These are phyloP conservation scores for Eudasyphora cyanicolor DNA, from an alignment of 2,888 invertebrate genomes.

Conservation along the genomic window DNA sequence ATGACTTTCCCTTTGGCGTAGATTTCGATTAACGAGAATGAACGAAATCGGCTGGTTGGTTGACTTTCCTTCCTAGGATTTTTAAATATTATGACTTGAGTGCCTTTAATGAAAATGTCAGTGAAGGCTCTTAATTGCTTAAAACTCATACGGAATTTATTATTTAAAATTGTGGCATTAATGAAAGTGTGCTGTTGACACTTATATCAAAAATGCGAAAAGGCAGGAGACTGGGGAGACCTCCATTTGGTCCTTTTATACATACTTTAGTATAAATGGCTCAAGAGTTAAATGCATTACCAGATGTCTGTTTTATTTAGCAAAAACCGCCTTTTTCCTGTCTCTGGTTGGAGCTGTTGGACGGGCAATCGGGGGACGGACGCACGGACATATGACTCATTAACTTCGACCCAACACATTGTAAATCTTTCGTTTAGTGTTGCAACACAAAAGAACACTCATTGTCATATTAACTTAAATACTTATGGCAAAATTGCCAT, in stretches of 20 bases:
- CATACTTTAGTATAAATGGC: background rate
- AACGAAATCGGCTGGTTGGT: background rate
- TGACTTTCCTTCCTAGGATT: too few relatives aligned
- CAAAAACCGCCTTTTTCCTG: background rate
- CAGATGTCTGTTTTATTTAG: background rate
- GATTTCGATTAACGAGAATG: background rate
- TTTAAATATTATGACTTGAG: background rate
- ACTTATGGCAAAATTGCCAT: background rate
- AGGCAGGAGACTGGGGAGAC: background rate
- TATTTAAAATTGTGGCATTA: background rate
- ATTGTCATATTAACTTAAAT: constrained; percentile 11
- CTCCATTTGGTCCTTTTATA: background rate
- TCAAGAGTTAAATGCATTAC: background rate
- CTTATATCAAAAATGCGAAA: background rate
- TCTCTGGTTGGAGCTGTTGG: background rate
- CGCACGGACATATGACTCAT: constrained; percentile 2
- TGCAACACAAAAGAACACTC: background rate
- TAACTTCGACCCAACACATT: background rate
- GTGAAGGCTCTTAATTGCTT: constrained; percentile 2
- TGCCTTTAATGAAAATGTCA: constrained; percentile 9
- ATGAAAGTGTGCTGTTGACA: background rate
- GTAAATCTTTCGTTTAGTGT: constrained; percentile 10
- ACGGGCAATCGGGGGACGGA: background rate
- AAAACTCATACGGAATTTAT: background rate
- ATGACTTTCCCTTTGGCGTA: constrained; percentile 5